A percentile compares a stretch with the other conserved stretches of the same genome.
Conservation (phyloP, 2,797 vertebrate species). For the Lates japonicus region DNA sequence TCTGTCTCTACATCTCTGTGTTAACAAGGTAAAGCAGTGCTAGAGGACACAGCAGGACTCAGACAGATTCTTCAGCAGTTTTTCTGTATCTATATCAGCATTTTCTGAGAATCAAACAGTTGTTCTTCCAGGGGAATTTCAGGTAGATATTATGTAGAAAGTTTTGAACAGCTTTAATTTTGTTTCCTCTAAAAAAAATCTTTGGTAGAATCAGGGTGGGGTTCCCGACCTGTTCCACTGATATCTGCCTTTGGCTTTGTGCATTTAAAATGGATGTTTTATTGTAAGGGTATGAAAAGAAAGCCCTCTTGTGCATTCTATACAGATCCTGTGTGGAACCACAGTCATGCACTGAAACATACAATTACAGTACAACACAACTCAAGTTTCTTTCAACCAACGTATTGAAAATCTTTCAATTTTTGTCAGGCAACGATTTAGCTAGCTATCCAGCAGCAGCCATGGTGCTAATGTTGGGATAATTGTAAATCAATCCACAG, state of each 20-base stretch:
- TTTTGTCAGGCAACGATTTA: no score
- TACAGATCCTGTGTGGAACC: not conserved
- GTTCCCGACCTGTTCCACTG: not conserved
- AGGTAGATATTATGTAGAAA: not conserved
- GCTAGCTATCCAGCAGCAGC: no score
- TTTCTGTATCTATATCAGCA: constrained; percentile 3
- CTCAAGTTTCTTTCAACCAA: not conserved
- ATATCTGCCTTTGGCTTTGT: not conserved
- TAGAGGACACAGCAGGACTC: constrained; percentile 29
- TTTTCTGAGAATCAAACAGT: constrained; percentile 5
- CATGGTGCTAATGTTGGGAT: no score
- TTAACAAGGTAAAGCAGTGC: constrained; percentile 11
- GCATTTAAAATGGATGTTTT: not conserved
- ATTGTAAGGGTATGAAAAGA: not conserved
- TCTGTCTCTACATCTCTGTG: not conserved
- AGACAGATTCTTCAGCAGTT: constrained; percentile 11
- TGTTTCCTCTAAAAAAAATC: not conserved
- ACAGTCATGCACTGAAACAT: not conserved
- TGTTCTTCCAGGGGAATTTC: not conserved
- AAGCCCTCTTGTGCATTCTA: not conserved
- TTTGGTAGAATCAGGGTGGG: not conserved
- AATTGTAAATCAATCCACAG: no score
- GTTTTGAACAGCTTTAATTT: not conserved
- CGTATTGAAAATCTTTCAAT: no score
- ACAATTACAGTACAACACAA: no score